Conservation (phyloP, 2,113 vertebrate genomes). For the Psammodynastes pulverulentus region DNA sequence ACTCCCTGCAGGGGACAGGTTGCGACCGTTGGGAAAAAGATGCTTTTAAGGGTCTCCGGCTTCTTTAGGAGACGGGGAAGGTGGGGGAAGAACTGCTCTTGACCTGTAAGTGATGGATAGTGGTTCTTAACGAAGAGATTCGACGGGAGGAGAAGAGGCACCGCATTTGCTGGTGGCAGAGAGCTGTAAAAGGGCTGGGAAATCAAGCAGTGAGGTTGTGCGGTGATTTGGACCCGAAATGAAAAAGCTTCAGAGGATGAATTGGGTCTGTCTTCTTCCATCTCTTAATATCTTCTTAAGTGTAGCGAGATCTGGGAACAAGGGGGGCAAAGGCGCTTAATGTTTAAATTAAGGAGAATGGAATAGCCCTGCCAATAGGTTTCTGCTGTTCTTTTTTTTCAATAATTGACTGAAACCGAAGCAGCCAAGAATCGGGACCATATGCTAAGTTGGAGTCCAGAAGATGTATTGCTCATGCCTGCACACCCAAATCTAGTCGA, state of each 20-base stretch:
- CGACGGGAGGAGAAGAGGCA: no score
- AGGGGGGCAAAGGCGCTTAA: not conserved
- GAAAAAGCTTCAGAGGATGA: not conserved
- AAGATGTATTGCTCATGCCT: not conserved
- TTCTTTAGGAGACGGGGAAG: not conserved
- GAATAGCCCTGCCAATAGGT: not conserved
- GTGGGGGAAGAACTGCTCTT: not conserved
- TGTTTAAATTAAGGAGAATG: not conserved
- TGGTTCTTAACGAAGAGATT: not conserved
- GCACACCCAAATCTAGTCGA: not conserved
- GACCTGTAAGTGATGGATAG: not conserved
- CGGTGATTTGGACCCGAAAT: not conserved
- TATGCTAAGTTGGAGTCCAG: not conserved
- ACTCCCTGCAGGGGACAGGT: slow-evolving; percentile 5
- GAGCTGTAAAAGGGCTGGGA: no score
- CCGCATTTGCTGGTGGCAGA: not conserved
- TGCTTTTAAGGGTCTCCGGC: not conserved
- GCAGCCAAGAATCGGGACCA: not conserved
- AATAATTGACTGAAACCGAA: not conserved
- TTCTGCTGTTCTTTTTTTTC: not conserved
- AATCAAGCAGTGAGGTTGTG: not conserved
- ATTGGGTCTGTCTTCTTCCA: not conserved
- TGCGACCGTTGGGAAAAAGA: slow-evolving; percentile 11
- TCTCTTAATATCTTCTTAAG: not conserved
- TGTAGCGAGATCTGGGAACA: not conserved